Conservation (phyloP, 2,113 vertebrate genomes). For the Glaucidium brasilianum region DNA sequence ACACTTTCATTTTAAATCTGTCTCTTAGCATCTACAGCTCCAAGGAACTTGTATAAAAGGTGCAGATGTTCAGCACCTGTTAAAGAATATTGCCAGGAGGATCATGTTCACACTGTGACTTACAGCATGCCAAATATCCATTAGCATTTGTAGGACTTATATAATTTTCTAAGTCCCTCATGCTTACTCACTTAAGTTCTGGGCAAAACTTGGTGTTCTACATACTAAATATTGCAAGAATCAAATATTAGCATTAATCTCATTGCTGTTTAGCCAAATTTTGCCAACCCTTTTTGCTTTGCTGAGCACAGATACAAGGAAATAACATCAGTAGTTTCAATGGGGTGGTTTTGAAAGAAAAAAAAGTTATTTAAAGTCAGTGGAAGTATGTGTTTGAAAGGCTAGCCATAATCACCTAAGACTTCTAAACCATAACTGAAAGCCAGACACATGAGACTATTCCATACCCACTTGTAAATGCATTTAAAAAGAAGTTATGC, state of each 20-base stretch:
- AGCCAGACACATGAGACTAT: background rate
- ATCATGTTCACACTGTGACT: background rate
- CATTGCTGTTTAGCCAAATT: background rate
- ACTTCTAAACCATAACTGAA: background rate
- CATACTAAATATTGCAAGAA: background rate
- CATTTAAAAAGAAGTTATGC: background rate
- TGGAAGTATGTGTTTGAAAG: background rate
- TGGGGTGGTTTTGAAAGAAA: background rate
- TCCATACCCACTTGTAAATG: background rate
- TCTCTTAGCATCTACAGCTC: background rate
- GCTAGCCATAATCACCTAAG: background rate
- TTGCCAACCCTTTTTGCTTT: background rate
- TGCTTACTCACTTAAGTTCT: background rate
- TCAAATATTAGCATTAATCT: background rate
- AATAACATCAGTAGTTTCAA: background rate
- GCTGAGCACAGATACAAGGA: background rate
- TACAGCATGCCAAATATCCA: background rate
- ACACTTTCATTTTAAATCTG: background rate
- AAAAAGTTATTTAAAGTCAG: background rate
- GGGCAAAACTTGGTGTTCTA: background rate
- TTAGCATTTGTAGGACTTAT: background rate
- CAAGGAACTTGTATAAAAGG: background rate
- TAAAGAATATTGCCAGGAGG: background rate
- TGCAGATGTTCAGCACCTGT: constrained; percentile 1
- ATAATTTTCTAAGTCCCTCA: background rate